Conservation (phyloP, 2,888 invertebrate genomes). For the Lissocephala sabroskyi region DNA sequence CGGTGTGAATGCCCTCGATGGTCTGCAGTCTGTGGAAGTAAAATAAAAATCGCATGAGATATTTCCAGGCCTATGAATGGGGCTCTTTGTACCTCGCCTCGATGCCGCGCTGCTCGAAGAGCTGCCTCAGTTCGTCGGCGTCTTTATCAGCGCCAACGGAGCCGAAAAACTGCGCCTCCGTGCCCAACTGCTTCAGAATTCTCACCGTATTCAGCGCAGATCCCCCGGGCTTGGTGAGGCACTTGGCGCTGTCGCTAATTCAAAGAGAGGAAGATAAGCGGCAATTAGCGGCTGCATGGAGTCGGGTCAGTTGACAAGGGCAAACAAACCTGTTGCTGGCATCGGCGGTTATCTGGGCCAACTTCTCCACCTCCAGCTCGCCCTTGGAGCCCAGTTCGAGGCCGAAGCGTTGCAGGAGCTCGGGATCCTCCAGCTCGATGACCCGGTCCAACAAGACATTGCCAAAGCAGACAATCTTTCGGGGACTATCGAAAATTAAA, state of each 20-base stretch:
- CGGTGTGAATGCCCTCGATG: conserved; percentile 71
- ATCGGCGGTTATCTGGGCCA: conserved; percentile 51
- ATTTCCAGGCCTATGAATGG: too few species aligned
- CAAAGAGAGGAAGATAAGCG: not conserved
- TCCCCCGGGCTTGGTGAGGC: conserved; percentile 69
- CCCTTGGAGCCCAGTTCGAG: conserved; percentile 62
- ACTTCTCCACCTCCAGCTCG: conserved; percentile 59
- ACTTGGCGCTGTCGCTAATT: conserved; percentile 24
- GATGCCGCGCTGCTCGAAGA: conserved; percentile 71
- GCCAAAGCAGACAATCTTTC: conserved; percentile 69
- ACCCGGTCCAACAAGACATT: conserved; percentile 69
- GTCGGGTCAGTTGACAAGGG: not conserved
- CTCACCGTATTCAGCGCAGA: conserved; percentile 74
- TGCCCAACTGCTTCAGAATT: conserved; percentile 70
- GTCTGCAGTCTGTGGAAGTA: conserved; percentile 57
- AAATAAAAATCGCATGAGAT: too few species aligned
- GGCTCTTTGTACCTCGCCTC: conserved; percentile 61
- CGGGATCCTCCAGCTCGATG: conserved; percentile 50
- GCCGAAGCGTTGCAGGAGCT: conserved; percentile 58
- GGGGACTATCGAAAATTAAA: conserved; percentile 38
- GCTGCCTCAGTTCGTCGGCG: conserved; percentile 69
- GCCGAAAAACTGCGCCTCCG: conserved; percentile 74
- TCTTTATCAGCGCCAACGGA: conserved; percentile 74
- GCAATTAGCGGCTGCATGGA: conserved; percentile 10
- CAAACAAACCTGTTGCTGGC: conserved; percentile 45